Evolutionary conservation across 2,888 invertebrate species (phyloP).

Genomic region (Tubulanus polymorphus): DNA sequence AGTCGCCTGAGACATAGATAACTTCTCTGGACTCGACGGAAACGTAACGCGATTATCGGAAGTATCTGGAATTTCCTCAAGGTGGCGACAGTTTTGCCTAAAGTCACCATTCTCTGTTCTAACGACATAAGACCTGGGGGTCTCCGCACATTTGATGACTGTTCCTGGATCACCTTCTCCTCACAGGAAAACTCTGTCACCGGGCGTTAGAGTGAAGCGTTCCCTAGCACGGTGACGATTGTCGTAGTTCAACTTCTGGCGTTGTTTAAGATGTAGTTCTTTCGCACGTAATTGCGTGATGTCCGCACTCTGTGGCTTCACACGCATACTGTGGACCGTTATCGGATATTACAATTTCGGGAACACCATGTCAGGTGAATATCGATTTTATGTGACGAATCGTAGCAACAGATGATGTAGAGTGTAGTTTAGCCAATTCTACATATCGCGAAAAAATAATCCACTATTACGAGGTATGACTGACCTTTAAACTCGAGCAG

Average conservation of each 20-base stretch:
- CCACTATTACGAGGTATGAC: conserved; percentile 15
- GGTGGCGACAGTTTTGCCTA: background rate
- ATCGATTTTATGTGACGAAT: conserved; percentile 5
- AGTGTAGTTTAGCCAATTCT: conserved; percentile 11
- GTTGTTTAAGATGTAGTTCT: background rate
- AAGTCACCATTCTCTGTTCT: background rate
- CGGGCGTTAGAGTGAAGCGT: background rate
- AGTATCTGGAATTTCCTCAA: background rate
- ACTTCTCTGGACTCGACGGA: no score
- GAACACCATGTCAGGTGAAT: conserved; percentile 9
- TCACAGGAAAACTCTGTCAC: background rate
- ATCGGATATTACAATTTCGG: conserved; percentile 9
- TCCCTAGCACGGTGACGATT: background rate
- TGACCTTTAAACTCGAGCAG: conserved; percentile 16
- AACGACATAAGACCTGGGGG: background rate
- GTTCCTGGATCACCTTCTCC: background rate
- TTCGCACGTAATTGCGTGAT: background rate
- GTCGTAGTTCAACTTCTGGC: background rate
- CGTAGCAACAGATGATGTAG: background rate
- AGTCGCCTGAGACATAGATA: no score
- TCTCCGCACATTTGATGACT: background rate
- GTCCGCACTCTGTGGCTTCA: no score
- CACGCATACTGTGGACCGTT: conserved; percentile 18
- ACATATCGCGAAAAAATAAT: conserved; percentile 16
- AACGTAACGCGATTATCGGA: background rate